Conservation (phyloP, 2,888 invertebrate genomes). For the Meteorus colon region DNA sequence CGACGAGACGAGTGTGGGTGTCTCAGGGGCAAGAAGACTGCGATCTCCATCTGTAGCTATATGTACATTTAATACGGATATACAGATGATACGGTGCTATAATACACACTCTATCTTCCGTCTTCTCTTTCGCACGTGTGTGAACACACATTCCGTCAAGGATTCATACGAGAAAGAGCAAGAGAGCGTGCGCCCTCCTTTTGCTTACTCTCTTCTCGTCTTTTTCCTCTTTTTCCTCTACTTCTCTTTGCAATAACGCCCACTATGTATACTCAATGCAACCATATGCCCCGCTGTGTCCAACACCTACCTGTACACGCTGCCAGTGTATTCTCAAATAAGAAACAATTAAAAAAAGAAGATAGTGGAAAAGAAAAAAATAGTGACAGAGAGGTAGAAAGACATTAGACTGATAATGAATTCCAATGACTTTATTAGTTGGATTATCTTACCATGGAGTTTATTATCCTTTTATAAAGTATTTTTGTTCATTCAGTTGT, state of each 20-base stretch:
- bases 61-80: slow-evolving; percentile 45
- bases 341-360: neutral
- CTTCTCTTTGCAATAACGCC: slow-evolving; percentile 58
- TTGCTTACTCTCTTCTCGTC: slow-evolving; percentile 38
- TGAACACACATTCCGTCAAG: slow-evolving; percentile 52
- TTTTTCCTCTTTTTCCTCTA: slow-evolving; percentile 33
- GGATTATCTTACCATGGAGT: neutral
- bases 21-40: slow-evolving; percentile 41
- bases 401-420: slow-evolving; percentile 23
- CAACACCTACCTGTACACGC: slow-evolving; percentile 69
- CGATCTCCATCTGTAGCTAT: slow-evolving; percentile 56
- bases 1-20: slow-evolving; percentile 40
- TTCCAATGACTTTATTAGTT: slow-evolving; percentile 33
- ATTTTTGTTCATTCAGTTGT: neutral
- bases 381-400: neutral
- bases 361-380: neutral
- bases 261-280: slow-evolving; percentile 57
- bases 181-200: slow-evolving; percentile 43
- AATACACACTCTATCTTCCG: slow-evolving; percentile 54
- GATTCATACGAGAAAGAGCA: slow-evolving; percentile 17
- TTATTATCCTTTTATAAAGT: neutral
- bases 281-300: slow-evolving; percentile 69
- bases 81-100: slow-evolving; percentile 65
- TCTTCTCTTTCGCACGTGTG: neutral
- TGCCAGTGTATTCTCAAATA: neutral